Base-by-base conservation (phyloP, 2,113 vertebrate genomes). In the Synodontis membranacea region DNA sequence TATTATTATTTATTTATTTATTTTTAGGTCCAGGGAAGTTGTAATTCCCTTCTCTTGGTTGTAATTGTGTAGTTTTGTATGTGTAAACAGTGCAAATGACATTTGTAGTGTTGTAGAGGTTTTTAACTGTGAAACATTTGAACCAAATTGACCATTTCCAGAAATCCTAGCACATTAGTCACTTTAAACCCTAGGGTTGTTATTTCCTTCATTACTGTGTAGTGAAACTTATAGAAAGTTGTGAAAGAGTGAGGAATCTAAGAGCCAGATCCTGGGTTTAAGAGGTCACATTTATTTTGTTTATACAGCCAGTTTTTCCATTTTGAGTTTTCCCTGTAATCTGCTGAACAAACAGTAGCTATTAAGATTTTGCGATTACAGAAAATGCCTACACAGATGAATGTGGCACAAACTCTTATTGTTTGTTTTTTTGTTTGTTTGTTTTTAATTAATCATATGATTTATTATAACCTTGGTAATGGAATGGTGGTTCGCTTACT, bases 261-360 rank as follows among this genome's bases (percentile, higher is more conserved):
- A 75, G 25, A 42, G 21, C 42, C 75, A 78, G 10, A 75, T 50
- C 28, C 28, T 48, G 75, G 8, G 48, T 54, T 54, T 54, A 23
- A 79, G 1, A 31, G 15, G 76, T 79, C 54, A 21, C 5, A 23
- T 23, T 37, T 12, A 50, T 34, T 76, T 80, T 12, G 34, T 80
- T 80, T 42, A 39, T 80, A 9, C 39, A 39, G 31, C 54, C 52
- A 80, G 78, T 58, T 80, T 80, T 58, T 54, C 76, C 76, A 54
- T 28, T 28, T 79, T 78, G 72, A n/a, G 42, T 46, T 28, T 19
- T 37, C 37, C 21, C 50, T 58, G 52, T 83, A 84, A n/a, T 84
- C 66, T 56, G 34, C 48, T 56, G 66, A 25, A 50, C 44, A 50
- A 70, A 37, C 62, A 48, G n/a, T 37, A 37, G 4, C 12, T 23